Conservation (phyloP, 2,113 vertebrate genomes). For the Ptilonorhynchus violaceus region DNA sequence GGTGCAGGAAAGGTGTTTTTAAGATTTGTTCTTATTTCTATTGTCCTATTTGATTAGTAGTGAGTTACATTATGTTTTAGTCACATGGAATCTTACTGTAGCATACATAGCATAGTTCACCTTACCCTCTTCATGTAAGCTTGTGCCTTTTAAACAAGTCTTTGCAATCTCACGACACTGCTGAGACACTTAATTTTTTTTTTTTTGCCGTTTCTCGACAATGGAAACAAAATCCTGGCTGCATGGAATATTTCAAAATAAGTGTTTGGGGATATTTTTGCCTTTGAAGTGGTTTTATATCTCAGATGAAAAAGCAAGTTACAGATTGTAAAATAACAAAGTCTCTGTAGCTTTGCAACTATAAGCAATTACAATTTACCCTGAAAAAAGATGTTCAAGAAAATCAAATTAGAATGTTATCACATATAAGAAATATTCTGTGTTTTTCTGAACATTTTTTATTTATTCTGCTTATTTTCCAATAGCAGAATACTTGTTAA, state of each 20-base stretch:
- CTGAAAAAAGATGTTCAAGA: not conserved
- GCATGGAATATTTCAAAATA: not conserved
- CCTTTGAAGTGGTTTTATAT: not conserved
- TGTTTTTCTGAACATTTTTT: not conserved
- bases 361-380: not conserved
- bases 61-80: not conserved
- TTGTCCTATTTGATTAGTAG: not conserved
- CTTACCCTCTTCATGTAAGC: not conserved
- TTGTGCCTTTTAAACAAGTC: not conserved
- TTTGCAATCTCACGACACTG: not conserved
- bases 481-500: not conserved
- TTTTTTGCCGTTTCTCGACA: not conserved
- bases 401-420: not conserved
- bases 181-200: not conserved
- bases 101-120: not conserved
- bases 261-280: rapidly evolving
- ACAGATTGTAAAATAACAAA: not conserved
- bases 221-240: not conserved
- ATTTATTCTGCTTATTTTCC: not conserved
- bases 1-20: rapidly evolving
- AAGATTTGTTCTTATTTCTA: not conserved
- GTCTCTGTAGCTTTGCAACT: not conserved
- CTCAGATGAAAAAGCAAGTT: not conserved
- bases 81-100: not conserved
- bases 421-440: not conserved